Percentiles rank a stretch among this genome's conserved stretches.
These are phyloP conservation scores for Oncorhynchus mykiss DNA, from an alignment of 2,113 vertebrate genomes.

Conservation along the genomic window DNA sequence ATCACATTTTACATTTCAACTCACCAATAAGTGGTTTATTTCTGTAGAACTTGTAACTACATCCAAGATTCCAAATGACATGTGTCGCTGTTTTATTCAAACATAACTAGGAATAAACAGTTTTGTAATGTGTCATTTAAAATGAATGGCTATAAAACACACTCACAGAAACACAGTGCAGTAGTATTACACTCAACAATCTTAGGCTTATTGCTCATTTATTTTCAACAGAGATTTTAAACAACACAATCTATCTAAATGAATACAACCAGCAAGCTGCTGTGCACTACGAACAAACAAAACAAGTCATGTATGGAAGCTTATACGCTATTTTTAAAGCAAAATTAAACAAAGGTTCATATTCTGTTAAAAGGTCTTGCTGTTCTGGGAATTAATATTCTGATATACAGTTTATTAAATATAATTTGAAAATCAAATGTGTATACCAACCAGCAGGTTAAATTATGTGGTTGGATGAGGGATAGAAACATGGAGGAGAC, in stretches of 20 bases:
- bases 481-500: too few relatives aligned
- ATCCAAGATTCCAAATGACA: slow-evolving; percentile 74
- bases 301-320: not conserved
- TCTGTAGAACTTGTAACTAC: slow-evolving; percentile 81
- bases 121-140: slow-evolving; percentile 44
- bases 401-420: too few relatives aligned
- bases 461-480: too few relatives aligned
- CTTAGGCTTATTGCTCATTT: not conserved
- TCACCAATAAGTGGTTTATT: slow-evolving; percentile 92
- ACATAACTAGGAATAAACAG: slow-evolving; percentile 54
- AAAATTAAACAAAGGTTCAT: too few relatives aligned
- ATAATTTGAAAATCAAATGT: too few relatives aligned
- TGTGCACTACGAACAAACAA: not conserved
- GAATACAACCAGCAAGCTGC: too few relatives aligned
- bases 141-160: slow-evolving; percentile 56
- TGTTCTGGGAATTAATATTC: too few relatives aligned
- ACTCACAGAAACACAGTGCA: slow-evolving; percentile 24
- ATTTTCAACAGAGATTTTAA: too few relatives aligned
- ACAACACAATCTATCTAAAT: not conserved
- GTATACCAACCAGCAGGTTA: too few relatives aligned
- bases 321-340: too few relatives aligned
- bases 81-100: slow-evolving; percentile 27
- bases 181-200: not conserved
- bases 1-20: slow-evolving; percentile 80
- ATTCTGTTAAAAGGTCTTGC: too few relatives aligned